These are phyloP conservation scores for Lasioglossum oenotherae DNA, from an alignment of 2,888 invertebrate species.

Conservation along the genomic window DNA sequence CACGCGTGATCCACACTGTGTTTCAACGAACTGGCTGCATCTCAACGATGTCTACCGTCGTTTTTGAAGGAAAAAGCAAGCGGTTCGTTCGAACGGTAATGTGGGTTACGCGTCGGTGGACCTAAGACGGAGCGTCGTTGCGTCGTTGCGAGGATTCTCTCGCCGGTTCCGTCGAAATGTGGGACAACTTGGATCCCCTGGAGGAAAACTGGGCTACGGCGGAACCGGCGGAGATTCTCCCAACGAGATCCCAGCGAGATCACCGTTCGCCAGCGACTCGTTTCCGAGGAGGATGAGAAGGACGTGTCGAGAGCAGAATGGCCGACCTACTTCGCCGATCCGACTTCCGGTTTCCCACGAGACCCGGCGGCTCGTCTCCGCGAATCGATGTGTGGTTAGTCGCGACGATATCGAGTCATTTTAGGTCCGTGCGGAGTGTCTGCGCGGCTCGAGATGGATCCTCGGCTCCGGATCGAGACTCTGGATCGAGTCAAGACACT, in stretches of 20 bases:
- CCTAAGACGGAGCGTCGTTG: background rate
- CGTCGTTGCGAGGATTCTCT: background rate
- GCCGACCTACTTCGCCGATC: background rate
- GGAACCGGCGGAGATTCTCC: background rate
- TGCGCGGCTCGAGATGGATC: constrained; percentile 34
- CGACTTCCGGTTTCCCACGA: constrained; percentile 58
- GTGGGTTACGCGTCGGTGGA: background rate
- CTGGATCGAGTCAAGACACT: constrained; percentile 21
- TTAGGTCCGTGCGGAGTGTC: constrained; percentile 56
- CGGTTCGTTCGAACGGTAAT: background rate
- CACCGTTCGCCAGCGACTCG: constrained; percentile 22
- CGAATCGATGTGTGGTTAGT: constrained; percentile 63
- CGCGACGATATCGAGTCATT: constrained; percentile 66
- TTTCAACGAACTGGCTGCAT: background rate
- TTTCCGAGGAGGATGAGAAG: background rate
- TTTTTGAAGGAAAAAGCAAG: background rate
- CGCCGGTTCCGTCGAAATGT: background rate
- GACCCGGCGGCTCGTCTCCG: constrained; percentile 53
- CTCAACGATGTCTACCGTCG: background rate
- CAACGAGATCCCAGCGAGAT: constrained; percentile 10
- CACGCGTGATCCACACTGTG: background rate
- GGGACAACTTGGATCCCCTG: background rate
- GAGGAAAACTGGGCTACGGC: background rate
- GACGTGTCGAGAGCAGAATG: constrained; percentile 6
- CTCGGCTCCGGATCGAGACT: constrained; percentile 33